A percentile compares a stretch with the other conserved stretches of the same genome.
Evolutionary conservation across 2,797 vertebrate species (phyloP).

Genomic region (Babyrousa celebensis): DNA sequence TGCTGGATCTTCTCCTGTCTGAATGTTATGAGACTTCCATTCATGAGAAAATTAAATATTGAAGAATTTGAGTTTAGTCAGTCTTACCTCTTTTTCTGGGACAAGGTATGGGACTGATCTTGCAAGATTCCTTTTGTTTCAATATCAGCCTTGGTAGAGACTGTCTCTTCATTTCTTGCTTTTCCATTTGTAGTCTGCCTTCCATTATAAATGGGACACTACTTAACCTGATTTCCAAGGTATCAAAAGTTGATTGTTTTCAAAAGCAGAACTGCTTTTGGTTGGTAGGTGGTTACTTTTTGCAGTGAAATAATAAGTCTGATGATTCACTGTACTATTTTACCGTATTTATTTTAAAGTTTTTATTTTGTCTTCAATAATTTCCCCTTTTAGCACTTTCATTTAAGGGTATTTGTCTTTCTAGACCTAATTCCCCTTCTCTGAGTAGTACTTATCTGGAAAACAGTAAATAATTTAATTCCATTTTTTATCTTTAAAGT

Average conservation of each 20-base stretch:
- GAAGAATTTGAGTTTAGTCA: slow-evolving; percentile 99
- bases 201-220: neutral
- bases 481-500: slow-evolving; percentile 63
- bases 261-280: slow-evolving; percentile 64
- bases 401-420: slow-evolving; percentile 65
- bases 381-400: slow-evolving; percentile 31
- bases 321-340: neutral
- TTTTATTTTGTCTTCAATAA: slow-evolving; percentile 53
- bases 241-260: slow-evolving; percentile 59
- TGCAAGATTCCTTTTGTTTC: slow-evolving; percentile 56
- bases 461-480: slow-evolving; percentile 65
- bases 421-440: slow-evolving; percentile 17
- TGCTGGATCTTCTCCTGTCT: slow-evolving; percentile 99
- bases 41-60: slow-evolving; percentile 99
- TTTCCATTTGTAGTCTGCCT: slow-evolving; percentile 57
- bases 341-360: slow-evolving; percentile 40
- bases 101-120: slow-evolving; percentile 93
- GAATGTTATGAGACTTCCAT: slow-evolving; percentile 98
- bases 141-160: neutral
- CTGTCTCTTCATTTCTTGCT: slow-evolving; percentile 55
- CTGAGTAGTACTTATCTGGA: slow-evolving; percentile 55
- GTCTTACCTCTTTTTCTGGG: slow-evolving; percentile 99
- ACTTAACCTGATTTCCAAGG: slow-evolving; percentile 65
- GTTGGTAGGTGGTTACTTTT: slow-evolving; percentile 34
- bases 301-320: slow-evolving; percentile 19